phyloP scores from a whole-genome alignment of 1,140 invertebrate genomes.

The Ctenoplectra terminalis region DNA sequence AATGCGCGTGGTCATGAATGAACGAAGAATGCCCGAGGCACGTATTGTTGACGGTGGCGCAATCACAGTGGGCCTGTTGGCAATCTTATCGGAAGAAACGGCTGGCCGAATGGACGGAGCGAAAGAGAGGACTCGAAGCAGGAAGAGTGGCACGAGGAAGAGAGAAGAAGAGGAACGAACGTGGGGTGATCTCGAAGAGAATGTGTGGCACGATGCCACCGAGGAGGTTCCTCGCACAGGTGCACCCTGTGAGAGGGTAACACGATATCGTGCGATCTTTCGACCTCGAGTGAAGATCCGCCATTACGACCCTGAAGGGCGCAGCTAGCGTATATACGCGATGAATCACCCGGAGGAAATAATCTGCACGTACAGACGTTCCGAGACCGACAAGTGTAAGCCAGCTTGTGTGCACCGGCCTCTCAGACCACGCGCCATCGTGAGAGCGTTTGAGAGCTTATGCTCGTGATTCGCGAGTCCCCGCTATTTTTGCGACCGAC shows the following conservation, averaged over 20 bases:
- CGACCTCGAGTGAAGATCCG: conserved; percentile 39
- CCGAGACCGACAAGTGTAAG: conserved; percentile 39
- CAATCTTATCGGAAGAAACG: conserved; percentile 59
- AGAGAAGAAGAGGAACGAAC: not conserved
- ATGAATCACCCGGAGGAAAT: conserved; percentile 70
- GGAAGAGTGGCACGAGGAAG: not conserved
- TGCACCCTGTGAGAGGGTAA: conserved; percentile 66
- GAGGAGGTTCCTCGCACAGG: conserved; percentile 57
- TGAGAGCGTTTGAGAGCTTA: conserved; percentile 20
- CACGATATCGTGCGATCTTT: conserved; percentile 70
- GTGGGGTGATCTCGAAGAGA: conserved; percentile 43
- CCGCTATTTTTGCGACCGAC: no score
- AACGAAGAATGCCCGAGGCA: conserved; percentile 34
- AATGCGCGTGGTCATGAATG: conserved; percentile 55
- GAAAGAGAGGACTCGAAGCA: not conserved
- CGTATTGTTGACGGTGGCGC: conserved; percentile 30
- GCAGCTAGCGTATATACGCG: conserved; percentile 19
- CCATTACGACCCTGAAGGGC: conserved; percentile 51
- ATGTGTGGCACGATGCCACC: conserved; percentile 48
- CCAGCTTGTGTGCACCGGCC: conserved; percentile 14
- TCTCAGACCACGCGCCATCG: no score
- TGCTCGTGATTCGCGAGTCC: not conserved
- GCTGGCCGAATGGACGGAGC: not conserved
- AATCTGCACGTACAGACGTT: conserved; percentile 61
- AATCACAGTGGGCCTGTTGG: conserved; percentile 11